Base-by-base conservation (phyloP, 2,797 vertebrate species). In the Phoxinus dragarum region DNA sequence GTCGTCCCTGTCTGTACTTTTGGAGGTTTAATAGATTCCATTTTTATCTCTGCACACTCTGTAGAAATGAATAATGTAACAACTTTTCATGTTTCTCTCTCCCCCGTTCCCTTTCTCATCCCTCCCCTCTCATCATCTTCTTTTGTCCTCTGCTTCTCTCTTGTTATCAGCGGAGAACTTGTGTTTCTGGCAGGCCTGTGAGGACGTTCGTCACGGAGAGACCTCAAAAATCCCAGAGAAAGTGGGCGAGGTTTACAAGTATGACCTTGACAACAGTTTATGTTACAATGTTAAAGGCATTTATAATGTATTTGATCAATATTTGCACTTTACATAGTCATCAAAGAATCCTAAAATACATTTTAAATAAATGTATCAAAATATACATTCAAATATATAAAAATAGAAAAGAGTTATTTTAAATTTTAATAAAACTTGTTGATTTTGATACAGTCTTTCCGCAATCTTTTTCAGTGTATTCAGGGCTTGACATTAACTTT, bases 161-260 rank as follows among this genome's bases (percentile, higher is more conserved):
- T 36, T 47, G 44, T 71, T 80, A 44, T 36, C 80, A 98, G 98
- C 95, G 0, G 98, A 99, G 93, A 99, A 99, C 93, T 94, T 99
- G 90, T 96, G 95, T 88, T 98, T 99, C 93, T 99, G 97, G 97
- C 96, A 96, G 91, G 97, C 97, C 0, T 98, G 98, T 47, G 97
- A 99, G 91, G 97, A 97, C 6, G 89, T 99, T 59, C 93, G 96
- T 84, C 96, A 97, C 0, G 97, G 98, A 59, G 96, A 97, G 82
- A 96, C 94, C 72, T 96, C 96, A 74, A 96, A 89, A 90, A 94
- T 98, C 9, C 1, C 88, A 0, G 90, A 94, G 82, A 96, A 95
- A 23, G 96, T 97, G 90, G 96, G 97, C 0, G 92, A 96, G 3
- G 94, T 97, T 79, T 98, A 97, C 91, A 96, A 95, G 98, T 99